Conservation (phyloP, 2,797 vertebrate genomes). For the Aselliscus stoliczkanus region DNA sequence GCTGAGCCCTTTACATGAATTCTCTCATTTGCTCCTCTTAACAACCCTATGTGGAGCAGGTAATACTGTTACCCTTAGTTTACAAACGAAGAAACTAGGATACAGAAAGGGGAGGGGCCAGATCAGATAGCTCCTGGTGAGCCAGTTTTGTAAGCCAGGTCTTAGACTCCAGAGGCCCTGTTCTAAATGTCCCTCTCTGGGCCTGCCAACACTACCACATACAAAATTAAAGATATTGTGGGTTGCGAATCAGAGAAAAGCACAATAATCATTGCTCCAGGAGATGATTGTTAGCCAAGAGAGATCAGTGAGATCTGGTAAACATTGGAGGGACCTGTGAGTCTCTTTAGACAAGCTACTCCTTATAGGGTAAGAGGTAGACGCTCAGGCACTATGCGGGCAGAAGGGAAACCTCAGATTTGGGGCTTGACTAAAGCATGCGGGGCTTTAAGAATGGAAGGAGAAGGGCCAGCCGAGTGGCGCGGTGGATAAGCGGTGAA, state of each 20-base stretch:
- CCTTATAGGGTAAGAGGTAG: background rate
- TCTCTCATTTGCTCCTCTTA: background rate
- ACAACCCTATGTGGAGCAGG: background rate
- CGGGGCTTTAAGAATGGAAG: background rate
- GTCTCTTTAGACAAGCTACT: background rate
- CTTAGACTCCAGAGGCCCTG: background rate
- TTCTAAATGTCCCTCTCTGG: background rate
- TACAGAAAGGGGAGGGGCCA: background rate
- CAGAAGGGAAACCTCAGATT: background rate
- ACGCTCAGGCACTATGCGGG: background rate
- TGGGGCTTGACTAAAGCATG: background rate
- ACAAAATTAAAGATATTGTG: background rate
- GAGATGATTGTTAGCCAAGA: background rate
- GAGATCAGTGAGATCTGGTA: background rate
- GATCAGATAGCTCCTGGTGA: background rate
- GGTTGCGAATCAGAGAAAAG: background rate
- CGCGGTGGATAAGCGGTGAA: no score
- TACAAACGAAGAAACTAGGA: background rate
- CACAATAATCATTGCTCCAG: background rate
- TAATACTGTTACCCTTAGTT: background rate
- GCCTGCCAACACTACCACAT: background rate
- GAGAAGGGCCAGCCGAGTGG: no score
- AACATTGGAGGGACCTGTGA: background rate
- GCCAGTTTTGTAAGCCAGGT: constrained; percentile 1
- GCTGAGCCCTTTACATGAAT: background rate